Evolutionary conservation across 2,113 vertebrate genomes (phyloP).

Genomic region (Nyctereutes procyonoides): DNA sequence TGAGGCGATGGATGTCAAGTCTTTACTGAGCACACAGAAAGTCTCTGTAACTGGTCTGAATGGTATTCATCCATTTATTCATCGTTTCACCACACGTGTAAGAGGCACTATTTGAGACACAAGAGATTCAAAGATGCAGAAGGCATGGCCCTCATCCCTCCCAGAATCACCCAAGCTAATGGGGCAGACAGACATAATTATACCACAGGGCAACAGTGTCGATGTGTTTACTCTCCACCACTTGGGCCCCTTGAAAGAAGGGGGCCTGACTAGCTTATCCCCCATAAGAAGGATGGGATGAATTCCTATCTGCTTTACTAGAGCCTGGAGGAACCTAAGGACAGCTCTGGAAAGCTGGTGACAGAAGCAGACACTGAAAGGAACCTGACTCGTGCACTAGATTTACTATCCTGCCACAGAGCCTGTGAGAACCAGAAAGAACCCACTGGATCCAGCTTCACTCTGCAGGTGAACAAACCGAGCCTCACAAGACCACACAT

Average conservation of each 20-base stretch:
- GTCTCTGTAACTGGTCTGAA: background rate
- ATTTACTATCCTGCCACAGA: background rate
- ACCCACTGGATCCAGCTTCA: background rate
- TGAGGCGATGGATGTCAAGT: background rate
- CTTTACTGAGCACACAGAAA: background rate
- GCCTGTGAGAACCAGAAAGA: background rate
- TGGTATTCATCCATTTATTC: background rate
- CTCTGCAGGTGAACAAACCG: background rate
- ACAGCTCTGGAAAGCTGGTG: background rate
- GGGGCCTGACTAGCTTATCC: background rate
- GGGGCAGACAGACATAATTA: background rate
- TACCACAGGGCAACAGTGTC: background rate
- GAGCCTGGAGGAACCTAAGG: background rate
- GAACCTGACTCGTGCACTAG: background rate
- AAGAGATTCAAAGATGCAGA: background rate
- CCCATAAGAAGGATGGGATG: background rate
- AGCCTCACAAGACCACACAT: background rate
- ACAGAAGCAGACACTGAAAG: background rate
- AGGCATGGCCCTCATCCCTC: background rate
- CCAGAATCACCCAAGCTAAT: background rate
- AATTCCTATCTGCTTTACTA: background rate
- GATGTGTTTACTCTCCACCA: background rate
- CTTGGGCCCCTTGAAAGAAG: background rate
- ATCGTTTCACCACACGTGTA: background rate
- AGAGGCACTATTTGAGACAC: background rate